Conservation (phyloP, 1,140 invertebrate genomes). For the Ericerus pela region DNA sequence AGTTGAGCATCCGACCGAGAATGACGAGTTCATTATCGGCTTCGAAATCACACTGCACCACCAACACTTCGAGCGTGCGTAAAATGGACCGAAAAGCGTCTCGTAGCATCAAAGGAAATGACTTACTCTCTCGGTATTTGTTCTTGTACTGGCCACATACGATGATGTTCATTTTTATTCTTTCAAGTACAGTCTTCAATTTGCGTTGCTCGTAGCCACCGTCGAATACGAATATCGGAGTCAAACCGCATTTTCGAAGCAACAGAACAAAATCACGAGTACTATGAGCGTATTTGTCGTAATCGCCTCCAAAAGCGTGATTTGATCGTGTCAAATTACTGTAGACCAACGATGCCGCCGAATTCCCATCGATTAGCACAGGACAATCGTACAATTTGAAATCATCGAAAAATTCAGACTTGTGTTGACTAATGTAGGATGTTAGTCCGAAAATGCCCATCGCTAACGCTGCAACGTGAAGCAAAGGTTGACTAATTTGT, state of each 20-base stretch:
- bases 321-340: conserved; percentile 41
- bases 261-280: conserved; percentile 53
- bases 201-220: conserved; percentile 64
- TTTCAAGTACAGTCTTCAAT: conserved; percentile 45
- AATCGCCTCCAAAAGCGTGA: conserved; percentile 71
- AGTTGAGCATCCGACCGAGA: conserved; percentile 49
- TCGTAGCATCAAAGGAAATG: conserved; percentile 52
- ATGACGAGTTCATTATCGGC: conserved; percentile 71
- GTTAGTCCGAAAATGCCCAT: conserved; percentile 75
- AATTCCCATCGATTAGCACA: conserved; percentile 70
- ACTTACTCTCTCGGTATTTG: conserved; percentile 6
- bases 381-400: conserved; percentile 49
- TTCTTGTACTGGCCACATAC: conserved; percentile 10
- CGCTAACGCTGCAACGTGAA: too few species aligned
- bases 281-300: conserved; percentile 51
- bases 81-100: conserved; percentile 56
- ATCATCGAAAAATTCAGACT: conserved; percentile 44
- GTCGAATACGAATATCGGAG: conserved; percentile 65
- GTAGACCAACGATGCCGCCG: conserved; percentile 57
- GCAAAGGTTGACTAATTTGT: too few species aligned
- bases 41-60: conserved; percentile 62
- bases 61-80: conserved; percentile 42
- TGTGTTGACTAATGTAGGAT: conserved; percentile 54
- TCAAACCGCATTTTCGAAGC: conserved; percentile 53
- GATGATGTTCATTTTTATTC: conserved; percentile 46